Evolutionary conservation across 1,140 invertebrate species (phyloP), one percentile per base, ranked within the genome.

Genomic region (Bombyx mori): DNA sequence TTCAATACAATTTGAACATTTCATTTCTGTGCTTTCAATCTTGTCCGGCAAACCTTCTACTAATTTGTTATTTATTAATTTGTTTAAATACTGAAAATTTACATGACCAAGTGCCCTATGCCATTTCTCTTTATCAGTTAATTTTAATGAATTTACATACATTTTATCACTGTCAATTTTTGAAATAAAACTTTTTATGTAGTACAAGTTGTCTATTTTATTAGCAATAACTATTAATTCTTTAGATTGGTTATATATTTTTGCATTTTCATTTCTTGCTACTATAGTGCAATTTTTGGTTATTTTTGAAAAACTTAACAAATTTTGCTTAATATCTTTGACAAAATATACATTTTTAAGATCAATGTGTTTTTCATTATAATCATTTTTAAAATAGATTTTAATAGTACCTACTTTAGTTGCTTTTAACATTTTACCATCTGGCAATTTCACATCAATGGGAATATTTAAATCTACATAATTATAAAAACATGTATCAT

Each of bases 1-100:
- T 67, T 72, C 0, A 64, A 72, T 69, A 67, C 69, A 71, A 61
- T 58, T 75, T 35, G 61, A 55, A 69, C 63, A 69, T 51, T 71
- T 69, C 59, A 69, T 63, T 58, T 69, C 56, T 6, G 8, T 62
- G 26, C 6, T 64, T 72, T 82, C 79, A 60, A 70, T 69, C 52
- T 77, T 68, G 54, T 68, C 61, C 52, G 68, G 69, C 63, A 70
- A 68, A 59, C 70, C 68, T 6, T 68, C 52, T 44, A 75, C 55
- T 69, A 66, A 65, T 63, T 73, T 63, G 67, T 75, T 61, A 62
- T 68, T 71, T 44, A 68, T 59, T 52, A 77, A 61, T 43, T 65
- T 69, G 58, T 77, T 65, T 58, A 78, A 72, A 61, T 74, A 66
- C 51, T 71, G 58, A 62, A 79, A 74, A 54, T 79, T 75, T 51